Evolutionary conservation across 2,888 invertebrate species (phyloP), one percentile per base, ranked within the genome.

Genomic region (Zelleria hepariella): DNA sequence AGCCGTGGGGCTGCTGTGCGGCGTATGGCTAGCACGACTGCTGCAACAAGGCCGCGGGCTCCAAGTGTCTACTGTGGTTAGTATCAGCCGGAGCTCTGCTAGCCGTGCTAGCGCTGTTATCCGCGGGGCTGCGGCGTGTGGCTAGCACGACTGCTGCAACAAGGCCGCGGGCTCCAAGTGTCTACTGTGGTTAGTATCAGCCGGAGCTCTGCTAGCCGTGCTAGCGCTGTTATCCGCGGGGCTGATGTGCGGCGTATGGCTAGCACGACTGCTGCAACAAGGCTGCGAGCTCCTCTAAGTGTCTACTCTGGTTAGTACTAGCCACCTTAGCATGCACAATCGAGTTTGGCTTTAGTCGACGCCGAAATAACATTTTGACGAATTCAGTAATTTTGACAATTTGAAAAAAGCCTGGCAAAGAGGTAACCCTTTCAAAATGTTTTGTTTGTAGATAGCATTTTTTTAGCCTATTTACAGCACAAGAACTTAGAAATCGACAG

Each of bases 21-120:
- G 98, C 61, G 94, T 96, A 72, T 97, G 97, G 97, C 56, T 95
- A 95, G 81, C 91, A 91, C 74, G 93, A 93, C 78, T 97, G 96
- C 81, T 96, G 95, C 80, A 96, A 94, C 82, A 95, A 95, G 82
- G 95, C 95, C 59, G 91, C 94, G 48, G 97, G 97, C 59, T 92
- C 96, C 58, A 90, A 92, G 65, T 92, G 93, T 69, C 95, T 95
- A 79, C 83, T 90, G n/a, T 94, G 94, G 24, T 85, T 95, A 54
- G 93, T 90, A 10, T 90, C 95, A 58, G 92, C 93, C 69, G 90
- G 92, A 59, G 86, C 93, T 61, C 82, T 96, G 61, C 80, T 95
- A 57, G 76, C 94, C 64, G 91, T n/a, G 27, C 89, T 94, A 27
- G 73, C 92, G 59, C 92, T 94, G 69, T 85, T 96, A 72, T 92